Percentiles rank a stretch among this genome's conserved stretches.
Evolutionary conservation across 2,888 invertebrate genomes (phyloP).

Genomic region (Chesias legatella): DNA sequence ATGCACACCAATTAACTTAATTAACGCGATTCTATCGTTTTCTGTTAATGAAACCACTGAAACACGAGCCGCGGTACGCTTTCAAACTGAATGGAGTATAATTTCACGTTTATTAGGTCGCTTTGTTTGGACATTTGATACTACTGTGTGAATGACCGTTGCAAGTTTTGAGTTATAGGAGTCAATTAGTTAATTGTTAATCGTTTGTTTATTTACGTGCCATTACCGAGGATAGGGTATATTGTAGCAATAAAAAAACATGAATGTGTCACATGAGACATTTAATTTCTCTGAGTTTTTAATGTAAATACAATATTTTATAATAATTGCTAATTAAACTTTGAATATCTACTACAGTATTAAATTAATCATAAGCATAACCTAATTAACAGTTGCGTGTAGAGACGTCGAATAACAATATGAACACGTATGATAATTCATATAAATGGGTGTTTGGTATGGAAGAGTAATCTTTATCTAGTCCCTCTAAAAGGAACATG

Average conservation of each 20-base stretch:
- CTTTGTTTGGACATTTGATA: conserved; percentile 6
- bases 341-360: too few relatives aligned
- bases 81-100: conserved; percentile 15
- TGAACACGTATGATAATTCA: conserved; percentile 13
- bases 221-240: neutral
- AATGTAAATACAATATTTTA: too few relatives aligned
- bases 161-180: neutral
- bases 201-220: neutral
- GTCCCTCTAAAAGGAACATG: conserved; percentile 40
- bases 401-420: conserved; percentile 8
- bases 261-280: conserved; percentile 3
- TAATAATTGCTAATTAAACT: too few relatives aligned
- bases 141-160: conserved; percentile 7
- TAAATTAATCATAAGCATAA: too few relatives aligned
- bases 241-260: conserved; percentile 7
- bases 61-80: conserved; percentile 13
- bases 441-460: conserved; percentile 8
- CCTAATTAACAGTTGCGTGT: conserved; percentile 7
- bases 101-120: conserved; percentile 15
- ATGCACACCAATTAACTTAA: conserved; percentile 21
- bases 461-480: conserved; percentile 30
- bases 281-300: conserved; percentile 6
- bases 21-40: conserved; percentile 21
- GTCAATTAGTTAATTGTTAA: conserved; percentile 5
- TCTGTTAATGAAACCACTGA: conserved; percentile 20